Evolutionary conservation across 1,140 invertebrate genomes (phyloP), one percentile per base, ranked within the genome.

Genomic region (Lucilia cuprina): DNA sequence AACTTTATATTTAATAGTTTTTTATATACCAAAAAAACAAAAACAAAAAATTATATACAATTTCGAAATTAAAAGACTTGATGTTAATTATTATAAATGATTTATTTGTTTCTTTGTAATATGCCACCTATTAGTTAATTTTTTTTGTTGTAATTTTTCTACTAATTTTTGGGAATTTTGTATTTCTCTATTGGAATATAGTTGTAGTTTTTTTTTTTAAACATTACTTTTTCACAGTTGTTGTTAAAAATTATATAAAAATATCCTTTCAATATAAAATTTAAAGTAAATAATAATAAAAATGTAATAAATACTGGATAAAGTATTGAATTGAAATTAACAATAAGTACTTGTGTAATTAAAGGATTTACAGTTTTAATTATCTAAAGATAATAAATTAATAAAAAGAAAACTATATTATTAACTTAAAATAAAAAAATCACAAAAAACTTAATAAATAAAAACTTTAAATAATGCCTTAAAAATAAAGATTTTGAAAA

Each of bases 21-120:
- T 19, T 25, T 60, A 60, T 17, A 70, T 70, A 25, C n/a, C 60
- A 9, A 19, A 19, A 70, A 21, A 70, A 70, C n/a, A 70, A 17
- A 60, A 60, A 60, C 3, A n/a, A 60, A 60, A 60, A n/a, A n/a
- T 60, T 17, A 60, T 60, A 60, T 8, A 70, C 65, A 70, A 70
- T 70, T 60, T 70, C 65, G 65, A 21, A 70, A 70, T 70, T 70
- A 70, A 21, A 25, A 70, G 65, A 70, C 65, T 70, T 70, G 65
- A 70, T 70, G 65, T 70, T 70, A 70, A 70, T 25, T 55, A 55
- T 55, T 55, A 55, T 55, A 12, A 14, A 55, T 17, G 13, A 17
- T 12, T 13, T 55, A 49, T 9, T 49, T 49, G 49, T 55, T 17
- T 55, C 50, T 5, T 55, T 55, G 2, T 55, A 55, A 55, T 55